Percentiles rank a stretch among this genome's conserved stretches.
These are phyloP conservation scores for Cerceris ruficornis DNA, from an alignment of 2,888 invertebrate species.

Conservation along the genomic window DNA sequence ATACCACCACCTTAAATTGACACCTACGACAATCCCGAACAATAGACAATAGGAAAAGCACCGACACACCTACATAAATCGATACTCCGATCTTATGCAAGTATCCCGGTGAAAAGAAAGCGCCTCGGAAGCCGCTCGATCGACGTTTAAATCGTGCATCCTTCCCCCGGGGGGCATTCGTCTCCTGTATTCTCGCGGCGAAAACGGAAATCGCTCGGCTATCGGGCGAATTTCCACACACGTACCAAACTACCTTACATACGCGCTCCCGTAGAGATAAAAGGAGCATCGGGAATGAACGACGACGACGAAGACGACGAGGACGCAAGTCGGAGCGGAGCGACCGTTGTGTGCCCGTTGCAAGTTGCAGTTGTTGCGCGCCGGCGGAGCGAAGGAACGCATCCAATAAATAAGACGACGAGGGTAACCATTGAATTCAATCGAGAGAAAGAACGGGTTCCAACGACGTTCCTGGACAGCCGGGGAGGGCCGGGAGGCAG, in stretches of 20 bases:
- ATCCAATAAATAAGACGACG: constrained; percentile 72
- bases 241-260: background rate
- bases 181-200: background rate
- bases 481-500: constrained; percentile 10
- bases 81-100: too few species aligned
- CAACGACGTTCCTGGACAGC: constrained; percentile 56
- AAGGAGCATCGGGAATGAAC: background rate
- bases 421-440: constrained; percentile 72
- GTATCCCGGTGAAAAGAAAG: background rate
- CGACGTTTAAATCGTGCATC: background rate
- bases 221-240: constrained; percentile 1
- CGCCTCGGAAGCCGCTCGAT: background rate
- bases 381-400: constrained; percentile 68
- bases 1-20: too few species aligned
- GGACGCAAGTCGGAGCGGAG: constrained; percentile 12
- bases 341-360: constrained; percentile 48
- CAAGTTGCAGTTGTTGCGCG: constrained; percentile 63
- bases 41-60: too few species aligned
- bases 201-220: background rate
- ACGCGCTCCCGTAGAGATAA: background rate
- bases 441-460: constrained; percentile 70
- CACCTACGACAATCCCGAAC: too few species aligned
- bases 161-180: background rate
- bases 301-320: background rate
- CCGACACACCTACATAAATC: too few species aligned